phyloP scores from a whole-genome alignment of 2,113 vertebrate species.

The Oreochromis niloticus region DNA sequence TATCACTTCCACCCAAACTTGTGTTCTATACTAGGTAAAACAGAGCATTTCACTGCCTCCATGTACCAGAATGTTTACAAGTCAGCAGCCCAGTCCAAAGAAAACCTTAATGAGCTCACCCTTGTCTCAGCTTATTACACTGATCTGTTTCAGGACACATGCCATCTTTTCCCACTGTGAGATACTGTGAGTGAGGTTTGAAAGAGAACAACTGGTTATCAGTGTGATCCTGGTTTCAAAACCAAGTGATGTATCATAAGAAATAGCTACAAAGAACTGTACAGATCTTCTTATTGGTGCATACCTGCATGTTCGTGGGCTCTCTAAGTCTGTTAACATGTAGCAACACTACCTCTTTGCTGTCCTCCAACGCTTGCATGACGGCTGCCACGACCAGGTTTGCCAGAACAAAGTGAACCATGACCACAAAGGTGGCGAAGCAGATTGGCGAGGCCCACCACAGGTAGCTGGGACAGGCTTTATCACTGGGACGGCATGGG shows the following conservation, averaged over 20 bases:
- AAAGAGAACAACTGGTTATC: not conserved
- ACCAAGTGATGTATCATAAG: too few relatives aligned
- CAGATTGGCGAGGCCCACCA: not conserved
- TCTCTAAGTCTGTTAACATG: not conserved
- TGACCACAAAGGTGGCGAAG: not conserved
- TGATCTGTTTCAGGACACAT: not conserved
- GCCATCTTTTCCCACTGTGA: not conserved
- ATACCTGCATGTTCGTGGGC: not conserved
- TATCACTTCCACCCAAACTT: not conserved
- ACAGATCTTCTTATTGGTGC: not conserved
- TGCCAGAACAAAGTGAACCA: not conserved
- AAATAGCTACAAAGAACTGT: too few relatives aligned
- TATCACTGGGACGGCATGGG: not conserved
- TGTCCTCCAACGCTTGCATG: not conserved
- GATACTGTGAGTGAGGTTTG: not conserved
- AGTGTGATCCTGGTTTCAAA: not conserved
- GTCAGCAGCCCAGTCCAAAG: not conserved
- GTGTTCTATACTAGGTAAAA: not conserved
- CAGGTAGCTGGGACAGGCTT: not conserved
- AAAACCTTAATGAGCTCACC: not conserved
- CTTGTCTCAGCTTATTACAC: not conserved
- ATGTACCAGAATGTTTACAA: not conserved
- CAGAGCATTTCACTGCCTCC: not conserved
- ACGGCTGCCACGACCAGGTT: not conserved
- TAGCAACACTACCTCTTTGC: not conserved